These are phyloP conservation scores for Galerucella pusilla DNA, from an alignment of 2,888 invertebrate species.

Conservation along the genomic window DNA sequence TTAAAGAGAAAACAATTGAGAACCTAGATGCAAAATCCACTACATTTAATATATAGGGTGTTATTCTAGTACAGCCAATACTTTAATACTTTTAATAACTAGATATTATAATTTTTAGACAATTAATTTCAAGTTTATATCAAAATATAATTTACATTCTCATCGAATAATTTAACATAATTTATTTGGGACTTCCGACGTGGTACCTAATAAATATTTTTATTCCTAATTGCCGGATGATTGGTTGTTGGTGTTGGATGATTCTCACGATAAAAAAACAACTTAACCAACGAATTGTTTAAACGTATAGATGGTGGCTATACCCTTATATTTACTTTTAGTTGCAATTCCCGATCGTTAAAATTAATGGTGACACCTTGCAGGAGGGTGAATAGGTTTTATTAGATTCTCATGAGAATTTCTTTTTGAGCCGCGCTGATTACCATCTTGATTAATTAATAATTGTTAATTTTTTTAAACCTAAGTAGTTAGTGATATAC, in stretches of 20 bases:
- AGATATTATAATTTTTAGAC: no score
- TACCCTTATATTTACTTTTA: conserved; percentile 37
- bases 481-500: no score
- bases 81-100: no score
- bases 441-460: not conserved
- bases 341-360: conserved; percentile 24
- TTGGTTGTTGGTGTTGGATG: conserved; percentile 44
- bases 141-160: conserved; percentile 14
- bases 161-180: conserved; percentile 38
- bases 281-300: conserved; percentile 12
- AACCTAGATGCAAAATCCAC: no score
- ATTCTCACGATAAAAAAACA: conserved; percentile 43
- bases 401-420: conserved; percentile 32
- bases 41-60: no score
- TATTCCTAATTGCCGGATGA: conserved; percentile 25
- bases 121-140: not conserved
- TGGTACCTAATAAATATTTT: not conserved
- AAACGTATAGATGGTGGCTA: conserved; percentile 30
- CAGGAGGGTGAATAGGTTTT: conserved; percentile 20
- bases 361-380: conserved; percentile 32
- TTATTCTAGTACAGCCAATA: no score
- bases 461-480: not conserved
- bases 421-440: conserved; percentile 4
- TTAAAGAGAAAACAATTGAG: no score
- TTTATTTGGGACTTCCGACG: conserved; percentile 31